Evolutionary conservation across 2,113 vertebrate species (phyloP).

Genomic region (Gnathonemus longibarbis): DNA sequence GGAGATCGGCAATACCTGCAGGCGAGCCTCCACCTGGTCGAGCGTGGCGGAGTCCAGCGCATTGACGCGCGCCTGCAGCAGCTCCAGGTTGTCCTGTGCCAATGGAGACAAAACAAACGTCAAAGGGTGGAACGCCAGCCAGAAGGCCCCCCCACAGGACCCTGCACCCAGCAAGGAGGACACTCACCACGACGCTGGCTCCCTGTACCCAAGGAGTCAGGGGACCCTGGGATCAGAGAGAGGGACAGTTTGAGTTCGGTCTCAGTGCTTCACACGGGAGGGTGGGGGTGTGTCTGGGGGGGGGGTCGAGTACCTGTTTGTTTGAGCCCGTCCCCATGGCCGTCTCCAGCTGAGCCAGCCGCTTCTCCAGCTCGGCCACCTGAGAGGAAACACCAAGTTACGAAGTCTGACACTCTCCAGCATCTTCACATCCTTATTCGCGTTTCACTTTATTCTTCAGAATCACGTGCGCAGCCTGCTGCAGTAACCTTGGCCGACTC

Average conservation of each 20-base stretch:
- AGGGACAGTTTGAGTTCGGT: neutral
- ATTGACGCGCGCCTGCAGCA: conserved; percentile 82
- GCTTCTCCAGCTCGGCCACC: conserved; percentile 84
- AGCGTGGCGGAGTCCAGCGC: conserved; percentile 77
- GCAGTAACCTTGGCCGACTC: conserved; percentile 78
- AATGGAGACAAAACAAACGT: conserved; percentile 1
- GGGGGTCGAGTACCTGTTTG: conserved; percentile 65
- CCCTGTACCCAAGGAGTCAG: conserved; percentile 77
- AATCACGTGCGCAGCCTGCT: neutral
- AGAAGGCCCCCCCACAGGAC: neutral
- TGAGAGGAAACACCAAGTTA: conserved; percentile 38
- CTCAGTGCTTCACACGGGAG: neutral
- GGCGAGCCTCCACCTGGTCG: conserved; percentile 87
- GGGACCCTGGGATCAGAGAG: conserved; percentile 65
- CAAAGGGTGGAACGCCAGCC: neutral
- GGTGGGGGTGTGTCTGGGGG: neutral
- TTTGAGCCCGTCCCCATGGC: conserved; percentile 75
- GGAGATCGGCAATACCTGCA: conserved; percentile 66
- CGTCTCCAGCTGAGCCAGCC: conserved; percentile 79
- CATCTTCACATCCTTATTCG: neutral
- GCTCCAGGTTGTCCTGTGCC: conserved; percentile 77
- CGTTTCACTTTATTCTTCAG: neutral
- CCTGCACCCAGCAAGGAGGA: neutral
- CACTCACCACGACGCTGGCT: conserved; percentile 75
- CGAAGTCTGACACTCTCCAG: neutral